phyloP scores from a whole-genome alignment of 1,140 invertebrate genomes.

The Caenorhabditis inopinata region DNA sequence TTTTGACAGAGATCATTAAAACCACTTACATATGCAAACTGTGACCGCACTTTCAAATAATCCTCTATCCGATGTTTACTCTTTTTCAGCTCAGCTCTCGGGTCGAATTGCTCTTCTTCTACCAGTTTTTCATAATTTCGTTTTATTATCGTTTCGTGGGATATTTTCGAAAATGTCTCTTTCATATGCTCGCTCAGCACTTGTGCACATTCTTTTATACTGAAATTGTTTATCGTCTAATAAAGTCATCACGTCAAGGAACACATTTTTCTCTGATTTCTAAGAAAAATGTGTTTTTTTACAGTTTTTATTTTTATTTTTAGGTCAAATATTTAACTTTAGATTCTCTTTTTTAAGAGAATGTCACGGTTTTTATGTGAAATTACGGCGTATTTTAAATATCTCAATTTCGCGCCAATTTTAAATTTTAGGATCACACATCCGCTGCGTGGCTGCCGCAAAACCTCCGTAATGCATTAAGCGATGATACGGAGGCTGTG shows the following conservation, averaged over 20 bases:
- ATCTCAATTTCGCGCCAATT: no score
- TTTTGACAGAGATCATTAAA: neutral
- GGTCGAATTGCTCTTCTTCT: slow-evolving; percentile 61
- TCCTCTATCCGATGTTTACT: slow-evolving; percentile 59
- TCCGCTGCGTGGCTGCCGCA: no score
- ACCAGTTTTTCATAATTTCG: slow-evolving; percentile 57
- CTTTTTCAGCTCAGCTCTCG: slow-evolving; percentile 55
- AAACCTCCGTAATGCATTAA: no score
- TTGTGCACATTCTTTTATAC: slow-evolving; percentile 82
- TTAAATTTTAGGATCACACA: no score
- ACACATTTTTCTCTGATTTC: no score
- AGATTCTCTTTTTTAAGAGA: no score
- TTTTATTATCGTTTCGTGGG: slow-evolving; percentile 54
- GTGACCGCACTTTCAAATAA: slow-evolving; percentile 58
- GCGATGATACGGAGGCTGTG: no score
- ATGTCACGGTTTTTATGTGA: no score
- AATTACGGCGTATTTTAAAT: no score
- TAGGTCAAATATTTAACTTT: no score
- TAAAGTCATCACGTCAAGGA: no score
- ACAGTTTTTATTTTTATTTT: no score
- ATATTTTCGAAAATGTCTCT: slow-evolving; percentile 54
- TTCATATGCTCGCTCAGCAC: slow-evolving; percentile 49
- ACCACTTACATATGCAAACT: slow-evolving; percentile 62
- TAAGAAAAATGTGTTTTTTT: neutral
- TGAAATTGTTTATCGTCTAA: slow-evolving; percentile 70